Conservation (phyloP, 1,140 invertebrate species). For the Saccostrea cuccullata region DNA sequence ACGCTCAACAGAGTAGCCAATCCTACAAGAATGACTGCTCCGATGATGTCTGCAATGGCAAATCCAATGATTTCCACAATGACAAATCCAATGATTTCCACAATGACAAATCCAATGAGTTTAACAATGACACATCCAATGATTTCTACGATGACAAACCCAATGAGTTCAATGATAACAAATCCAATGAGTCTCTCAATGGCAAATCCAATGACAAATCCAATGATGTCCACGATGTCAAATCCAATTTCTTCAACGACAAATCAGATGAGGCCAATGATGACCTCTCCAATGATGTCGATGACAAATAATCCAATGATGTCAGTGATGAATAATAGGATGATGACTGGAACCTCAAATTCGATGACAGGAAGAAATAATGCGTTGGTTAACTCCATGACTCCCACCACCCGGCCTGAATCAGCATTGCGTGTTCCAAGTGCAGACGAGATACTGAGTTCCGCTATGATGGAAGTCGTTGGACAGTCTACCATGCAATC, state of each 20-base stretch:
- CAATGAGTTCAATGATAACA: not conserved
- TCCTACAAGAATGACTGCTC: not conserved
- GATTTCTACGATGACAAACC: too few species aligned
- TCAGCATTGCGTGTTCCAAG: not conserved
- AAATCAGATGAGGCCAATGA: not conserved
- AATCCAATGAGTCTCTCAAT: not conserved
- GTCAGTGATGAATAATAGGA: not conserved
- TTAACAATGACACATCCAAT: not conserved
- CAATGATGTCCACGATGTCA: not conserved
- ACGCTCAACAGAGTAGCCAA: not conserved
- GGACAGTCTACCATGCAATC: not conserved
- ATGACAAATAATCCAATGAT: conserved; percentile 3
- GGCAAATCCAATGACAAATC: not conserved
- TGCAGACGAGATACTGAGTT: conserved; percentile 7
- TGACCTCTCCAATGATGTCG: not conserved
- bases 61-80: not conserved
- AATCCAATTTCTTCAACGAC: not conserved
- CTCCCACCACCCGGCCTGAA: not conserved
- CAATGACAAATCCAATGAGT: not conserved
- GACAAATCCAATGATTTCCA: not conserved
- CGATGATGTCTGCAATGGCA: not conserved
- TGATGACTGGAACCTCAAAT: not conserved
- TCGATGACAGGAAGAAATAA: not conserved
- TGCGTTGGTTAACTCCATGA: not conserved
- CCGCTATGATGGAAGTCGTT: not conserved